Base-by-base conservation (phyloP, 2,888 invertebrate genomes). In the Drosophila demipolita region DNA sequence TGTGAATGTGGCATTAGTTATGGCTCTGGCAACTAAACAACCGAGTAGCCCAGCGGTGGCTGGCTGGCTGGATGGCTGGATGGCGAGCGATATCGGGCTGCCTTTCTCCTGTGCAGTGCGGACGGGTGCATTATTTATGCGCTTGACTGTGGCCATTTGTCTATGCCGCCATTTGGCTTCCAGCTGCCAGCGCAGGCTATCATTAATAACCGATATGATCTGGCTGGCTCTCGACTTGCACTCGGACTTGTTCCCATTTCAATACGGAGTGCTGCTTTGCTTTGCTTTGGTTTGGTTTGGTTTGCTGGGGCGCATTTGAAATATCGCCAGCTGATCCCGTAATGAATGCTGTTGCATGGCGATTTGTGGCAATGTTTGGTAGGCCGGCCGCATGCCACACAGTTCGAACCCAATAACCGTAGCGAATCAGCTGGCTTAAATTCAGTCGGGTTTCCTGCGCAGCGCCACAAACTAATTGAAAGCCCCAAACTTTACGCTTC, bases 191-290 rank as follows among this genome's bases (percentile, higher is more conserved):
- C 77, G 83, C 80, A 80, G 80, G 87, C 84, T 89, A 85, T 91
- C 91, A 91, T 91, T 91, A 91, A 91, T 91, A 91, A 91, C 86
- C 89, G 91, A 91, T 91, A 91, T 91, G 90, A 90, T 91, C 91
- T 87, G 77, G 77, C 77, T 52, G 38, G 26, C 64, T 32, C 60
- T 55, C 58, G 23, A 54, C 23, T 36, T 23, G 55, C 26, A 55
- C 73, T 80, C 45, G 71, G 82, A 78, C 82, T 67, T 74, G 83
- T 84, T 84, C 71, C 77, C 78, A 65, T 68, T 73, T 68, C 75
- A 61, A 60, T 57, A 66, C 55, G 48, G 62, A 66, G 20, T 17
- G 54, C 60, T 40, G 42, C 35, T 40, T 62, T 52, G 35, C 38
- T 23, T 45, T 64, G 57, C 49, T 15, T 23, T 26, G 20, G 1